A percentile compares a stretch with the other conserved stretches of the same genome.
Conservation (phyloP, 2,797 vertebrate species). For the Psittacula echo region DNA sequence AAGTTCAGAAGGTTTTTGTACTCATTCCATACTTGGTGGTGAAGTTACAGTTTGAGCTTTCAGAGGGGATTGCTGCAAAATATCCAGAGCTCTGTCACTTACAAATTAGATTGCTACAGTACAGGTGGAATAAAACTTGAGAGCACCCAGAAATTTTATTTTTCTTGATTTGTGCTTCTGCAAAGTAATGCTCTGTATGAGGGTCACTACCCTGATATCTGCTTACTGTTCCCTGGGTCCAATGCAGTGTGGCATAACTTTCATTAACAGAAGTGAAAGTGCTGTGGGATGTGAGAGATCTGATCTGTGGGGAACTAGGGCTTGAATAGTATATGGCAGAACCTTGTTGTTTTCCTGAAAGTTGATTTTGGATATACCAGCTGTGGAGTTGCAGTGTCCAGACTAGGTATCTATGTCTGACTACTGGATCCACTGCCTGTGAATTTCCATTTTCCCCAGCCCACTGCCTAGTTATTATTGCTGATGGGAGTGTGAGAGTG, state of each 20-base stretch:
- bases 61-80: neutral
- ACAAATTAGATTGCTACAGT: neutral
- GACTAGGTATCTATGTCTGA: neutral
- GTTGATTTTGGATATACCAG: neutral
- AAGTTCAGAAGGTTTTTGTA: neutral
- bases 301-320: neutral
- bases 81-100: neutral
- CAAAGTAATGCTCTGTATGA: neutral
- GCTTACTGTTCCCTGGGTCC: neutral
- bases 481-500: neutral
- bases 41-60: neutral
- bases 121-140: neutral
- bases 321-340: neutral
- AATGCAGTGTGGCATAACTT: neutral
- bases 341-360: neutral
- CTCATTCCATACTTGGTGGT: fast-evolving
- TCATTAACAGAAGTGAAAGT: neutral
- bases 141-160: neutral
- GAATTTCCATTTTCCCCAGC: neutral
- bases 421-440: neutral
- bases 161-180: neutral
- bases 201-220: neutral
- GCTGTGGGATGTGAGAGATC: neutral
- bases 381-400: neutral
- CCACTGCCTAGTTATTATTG: fast-evolving